Evolutionary conservation across 2,113 vertebrate species (phyloP).

Genomic region (Neolamprologus toae): DNA sequence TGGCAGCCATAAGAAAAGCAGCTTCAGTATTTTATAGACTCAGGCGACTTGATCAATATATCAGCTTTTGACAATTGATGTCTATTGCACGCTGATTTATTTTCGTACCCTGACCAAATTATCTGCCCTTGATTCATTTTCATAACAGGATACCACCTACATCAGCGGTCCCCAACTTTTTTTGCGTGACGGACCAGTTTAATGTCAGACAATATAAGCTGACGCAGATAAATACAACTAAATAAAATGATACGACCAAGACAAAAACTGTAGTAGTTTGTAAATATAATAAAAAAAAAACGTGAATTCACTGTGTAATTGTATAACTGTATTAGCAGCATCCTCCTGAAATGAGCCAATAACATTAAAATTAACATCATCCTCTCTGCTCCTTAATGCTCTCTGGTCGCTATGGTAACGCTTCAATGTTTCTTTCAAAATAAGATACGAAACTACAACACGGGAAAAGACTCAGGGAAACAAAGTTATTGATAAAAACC

Average conservation of each 20-base stretch:
- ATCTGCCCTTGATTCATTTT: background rate
- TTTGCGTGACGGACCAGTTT: fast-evolving
- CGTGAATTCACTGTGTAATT: fast-evolving
- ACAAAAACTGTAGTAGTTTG: background rate
- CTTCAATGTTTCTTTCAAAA: background rate
- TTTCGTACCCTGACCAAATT: background rate
- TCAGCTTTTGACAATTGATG: background rate
- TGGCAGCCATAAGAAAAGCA: background rate
- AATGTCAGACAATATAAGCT: background rate
- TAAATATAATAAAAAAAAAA: background rate
- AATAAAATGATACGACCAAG: fast-evolving
- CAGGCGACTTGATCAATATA: background rate
- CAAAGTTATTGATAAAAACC: background rate
- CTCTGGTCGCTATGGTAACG: fast-evolving
- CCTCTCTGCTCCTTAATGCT: background rate
- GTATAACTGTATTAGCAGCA: fast-evolving
- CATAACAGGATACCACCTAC: fast-evolving
- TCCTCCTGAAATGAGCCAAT: background rate
- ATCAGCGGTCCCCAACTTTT: background rate
- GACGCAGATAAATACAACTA: background rate
- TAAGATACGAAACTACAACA: background rate
- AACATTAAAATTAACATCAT: background rate
- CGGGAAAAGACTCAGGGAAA: fast-evolving
- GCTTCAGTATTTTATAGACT: background rate
- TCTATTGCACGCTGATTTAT: background rate